Base-by-base conservation (phyloP, 2,888 invertebrate genomes). In the Eumacrocentrus americanus region DNA sequence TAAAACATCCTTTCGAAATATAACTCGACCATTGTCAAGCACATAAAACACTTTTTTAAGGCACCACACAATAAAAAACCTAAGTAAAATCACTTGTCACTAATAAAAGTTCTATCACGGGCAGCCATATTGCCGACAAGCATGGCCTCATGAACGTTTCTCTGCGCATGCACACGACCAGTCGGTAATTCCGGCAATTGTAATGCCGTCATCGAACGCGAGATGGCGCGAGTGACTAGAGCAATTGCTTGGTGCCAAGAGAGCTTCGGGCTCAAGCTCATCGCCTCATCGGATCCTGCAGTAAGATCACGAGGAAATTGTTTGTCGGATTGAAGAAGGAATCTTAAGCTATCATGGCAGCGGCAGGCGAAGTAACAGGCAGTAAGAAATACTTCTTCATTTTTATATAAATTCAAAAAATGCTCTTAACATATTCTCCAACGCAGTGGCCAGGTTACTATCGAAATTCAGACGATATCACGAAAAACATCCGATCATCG, bases 71-170 rank as follows among this genome's bases (percentile, higher is more conserved):
- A 59, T 62, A 63, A 66, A 72, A 69, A 66, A 70, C 67, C 69
- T 58, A 47, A 61, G 65, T 65, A 63, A 62, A 66, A 64, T 71
- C 72, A 74, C 74, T 76, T 72, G 70, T 74, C 76, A 74, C 73
- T 71, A 66, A 71, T 70, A 71, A 70, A 72, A 69, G 68, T 63
- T 67, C 70, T 70, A 67, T 54, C 70, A 63, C 67, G 64, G 67
- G 70, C 76, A 66, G 76, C 75, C 75, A 75, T 75, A 68, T 70
- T 75, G 70, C 69, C 69, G 68, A 71, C 66, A 64, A 61, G 62
- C 64, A 67, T 67, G 65, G 62, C 57, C 42, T 14, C 7, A 48
- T 20, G 12, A 25, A 6, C 18, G 14, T 12, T 20, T 35, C n/a
- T 16, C 18, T 34, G 37, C 56, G 47, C 47, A 20, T 37, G 37